Conservation (phyloP, 2,888 invertebrate genomes). For the Epirrhoe tristata region DNA sequence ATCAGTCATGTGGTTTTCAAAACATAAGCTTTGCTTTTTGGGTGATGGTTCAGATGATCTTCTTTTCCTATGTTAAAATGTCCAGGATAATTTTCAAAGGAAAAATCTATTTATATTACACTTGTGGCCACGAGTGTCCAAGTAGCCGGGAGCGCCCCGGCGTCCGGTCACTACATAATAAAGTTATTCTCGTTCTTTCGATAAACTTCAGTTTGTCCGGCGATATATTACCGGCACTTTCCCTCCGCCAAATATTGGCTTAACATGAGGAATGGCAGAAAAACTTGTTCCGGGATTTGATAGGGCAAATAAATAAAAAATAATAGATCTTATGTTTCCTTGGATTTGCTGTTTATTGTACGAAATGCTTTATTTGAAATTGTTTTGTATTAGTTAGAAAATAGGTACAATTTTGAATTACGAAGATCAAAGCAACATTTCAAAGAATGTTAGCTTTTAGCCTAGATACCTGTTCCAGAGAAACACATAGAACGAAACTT, state of each 20-base stretch:
- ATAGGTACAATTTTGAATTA: neutral
- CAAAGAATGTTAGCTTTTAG: no score
- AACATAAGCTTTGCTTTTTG: no score
- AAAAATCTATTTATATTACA: neutral
- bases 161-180: constrained; percentile 85
- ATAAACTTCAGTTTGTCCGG: constrained; percentile 83
- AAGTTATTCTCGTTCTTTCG: constrained; percentile 85
- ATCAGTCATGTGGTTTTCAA: no score
- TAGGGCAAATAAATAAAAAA: constrained; percentile 59
- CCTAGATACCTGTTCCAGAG: no score
- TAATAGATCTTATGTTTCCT: constrained; percentile 45
- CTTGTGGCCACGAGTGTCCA: constrained; percentile 51
- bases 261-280: constrained; percentile 77
- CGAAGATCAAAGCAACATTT: neutral
- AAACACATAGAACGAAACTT: no score
- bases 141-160: constrained; percentile 55
- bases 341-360: constrained; percentile 30
- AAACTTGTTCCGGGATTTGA: constrained; percentile 64
- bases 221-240: constrained; percentile 82
- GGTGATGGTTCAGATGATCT: no score
- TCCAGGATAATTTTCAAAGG: no score
- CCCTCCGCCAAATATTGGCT: constrained; percentile 82
- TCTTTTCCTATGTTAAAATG: no score
- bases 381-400: neutral
- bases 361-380: constrained; percentile 5